Base-by-base conservation (phyloP, 2,888 invertebrate genomes). In the Acholoe squamosa region DNA sequence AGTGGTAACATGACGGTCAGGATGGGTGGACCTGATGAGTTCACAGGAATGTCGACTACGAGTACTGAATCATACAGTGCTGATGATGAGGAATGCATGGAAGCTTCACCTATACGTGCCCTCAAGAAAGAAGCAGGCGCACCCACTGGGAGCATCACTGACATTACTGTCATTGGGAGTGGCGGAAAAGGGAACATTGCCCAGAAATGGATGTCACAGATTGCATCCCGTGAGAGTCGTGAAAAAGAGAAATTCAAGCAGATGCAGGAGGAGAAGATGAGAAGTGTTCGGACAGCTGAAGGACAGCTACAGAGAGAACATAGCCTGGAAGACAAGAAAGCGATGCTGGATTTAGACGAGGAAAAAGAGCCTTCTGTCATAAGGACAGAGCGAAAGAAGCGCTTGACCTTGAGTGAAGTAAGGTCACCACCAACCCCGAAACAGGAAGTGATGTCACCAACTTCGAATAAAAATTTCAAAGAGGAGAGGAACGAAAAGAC, bases 221-320 rank as follows among this genome's bases (percentile, higher is more conserved):
- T 84, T 22, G n/a, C 16, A 25, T 10, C 19, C 0, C 22, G 34
- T 5, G 84, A 84, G 28, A 43, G 22, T 19, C 43, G 22, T 14
- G 84, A 84, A 25, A 84, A 84, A 51, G 84, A 84, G 34, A 84
- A 84, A 16, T 10, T 84, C n/a, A 5, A 84, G 28, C 43, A 84
- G 43, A 34, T 84, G 34, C 84, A 84, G 7, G 51, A 0, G 0
- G 51, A 10, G n/a, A 84, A 25, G 19, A 22, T 84, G 84, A 84
- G 33, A 43, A 34, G 43, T 34, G 71, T 28, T 5, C 14, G 71
- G 3, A 28, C 71, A 16, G n/a, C 28, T 71, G 71, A 28, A 71
- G 71, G 71, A 7, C 14, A 28, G 31, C 71, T 28, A 71, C n/a
- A 43, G 43, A 43, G 43, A 10, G 43, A 43, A 43, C 43, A 43